Conservation (phyloP, 2,113 vertebrate genomes). For the Alces alces region DNA sequence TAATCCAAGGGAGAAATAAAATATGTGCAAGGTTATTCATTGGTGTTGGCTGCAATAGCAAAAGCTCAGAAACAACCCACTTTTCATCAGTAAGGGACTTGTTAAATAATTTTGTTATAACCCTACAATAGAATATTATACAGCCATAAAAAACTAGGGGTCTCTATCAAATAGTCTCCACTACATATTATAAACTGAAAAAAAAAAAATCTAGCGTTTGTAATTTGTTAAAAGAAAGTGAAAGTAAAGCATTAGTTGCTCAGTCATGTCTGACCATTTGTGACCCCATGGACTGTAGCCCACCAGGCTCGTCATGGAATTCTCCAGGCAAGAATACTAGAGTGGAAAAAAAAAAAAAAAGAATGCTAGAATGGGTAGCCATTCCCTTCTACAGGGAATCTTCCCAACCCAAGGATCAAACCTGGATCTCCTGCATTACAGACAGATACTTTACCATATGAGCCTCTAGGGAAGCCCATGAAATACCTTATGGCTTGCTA, state of each 20-base stretch:
- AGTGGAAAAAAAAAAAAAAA: background rate
- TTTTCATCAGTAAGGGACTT: background rate
- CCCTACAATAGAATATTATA: background rate
- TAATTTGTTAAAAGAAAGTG: background rate
- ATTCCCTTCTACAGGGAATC: background rate
- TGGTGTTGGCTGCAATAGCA: background rate
- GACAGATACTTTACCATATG: background rate
- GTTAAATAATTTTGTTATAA: background rate
- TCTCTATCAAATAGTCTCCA: background rate
- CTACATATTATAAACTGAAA: background rate
- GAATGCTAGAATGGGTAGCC: background rate
- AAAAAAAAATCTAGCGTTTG: background rate
- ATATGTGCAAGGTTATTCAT: background rate
- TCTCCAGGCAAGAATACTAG: background rate
- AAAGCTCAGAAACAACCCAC: background rate
- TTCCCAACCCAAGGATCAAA: background rate
- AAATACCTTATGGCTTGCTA: slow-evolving; percentile 18
- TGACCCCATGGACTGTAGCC: background rate
- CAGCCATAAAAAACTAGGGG: background rate
- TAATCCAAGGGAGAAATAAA: background rate
- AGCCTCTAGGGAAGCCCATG: background rate
- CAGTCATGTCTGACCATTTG: background rate
- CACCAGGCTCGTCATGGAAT: background rate
- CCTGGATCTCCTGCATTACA: background rate
- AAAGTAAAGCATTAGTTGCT: background rate